Conservation (phyloP, 1,140 invertebrate genomes). For the Cydia amplana region DNA sequence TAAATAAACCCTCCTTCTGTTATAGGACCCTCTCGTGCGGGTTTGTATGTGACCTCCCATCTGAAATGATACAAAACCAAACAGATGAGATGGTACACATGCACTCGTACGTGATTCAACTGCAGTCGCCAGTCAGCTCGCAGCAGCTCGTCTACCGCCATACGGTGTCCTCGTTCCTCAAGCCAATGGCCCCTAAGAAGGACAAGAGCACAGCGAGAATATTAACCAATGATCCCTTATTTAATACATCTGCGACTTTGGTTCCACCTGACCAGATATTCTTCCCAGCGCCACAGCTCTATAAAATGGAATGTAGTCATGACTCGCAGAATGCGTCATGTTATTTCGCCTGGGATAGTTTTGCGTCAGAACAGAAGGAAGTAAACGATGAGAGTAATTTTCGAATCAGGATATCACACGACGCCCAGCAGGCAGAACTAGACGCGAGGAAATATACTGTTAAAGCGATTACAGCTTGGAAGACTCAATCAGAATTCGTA, state of each 20-base stretch:
- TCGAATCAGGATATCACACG: slow-evolving; percentile 57
- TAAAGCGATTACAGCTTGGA: slow-evolving; percentile 46
- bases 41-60: slow-evolving; percentile 80
- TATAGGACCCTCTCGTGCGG: slow-evolving; percentile 79
- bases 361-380: slow-evolving; percentile 48
- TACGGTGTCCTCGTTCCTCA: slow-evolving; percentile 54
- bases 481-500: slow-evolving; percentile 46
- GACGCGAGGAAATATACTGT: slow-evolving; percentile 60
- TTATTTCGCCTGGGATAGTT: slow-evolving; percentile 55
- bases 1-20: slow-evolving; percentile 35
- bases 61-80: slow-evolving; percentile 71
- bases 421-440: slow-evolving; percentile 45
- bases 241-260: slow-evolving; percentile 80
- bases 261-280: slow-evolving; percentile 80
- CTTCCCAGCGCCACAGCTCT: slow-evolving; percentile 81
- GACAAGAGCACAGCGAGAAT: slow-evolving; percentile 80
- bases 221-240: slow-evolving; percentile 81
- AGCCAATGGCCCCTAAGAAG: slow-evolving; percentile 69
- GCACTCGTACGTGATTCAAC: slow-evolving; percentile 79
- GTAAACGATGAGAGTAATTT: slow-evolving; percentile 42
- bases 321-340: slow-evolving; percentile 55
- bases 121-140: slow-evolving; percentile 69
- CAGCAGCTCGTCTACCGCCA: slow-evolving; percentile 68
- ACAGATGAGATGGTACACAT: slow-evolving; percentile 74
- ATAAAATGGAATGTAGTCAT: slow-evolving; percentile 56